phyloP scores from a whole-genome alignment of 2,797 vertebrate species.

The Xiphophorus birchmanni region DNA sequence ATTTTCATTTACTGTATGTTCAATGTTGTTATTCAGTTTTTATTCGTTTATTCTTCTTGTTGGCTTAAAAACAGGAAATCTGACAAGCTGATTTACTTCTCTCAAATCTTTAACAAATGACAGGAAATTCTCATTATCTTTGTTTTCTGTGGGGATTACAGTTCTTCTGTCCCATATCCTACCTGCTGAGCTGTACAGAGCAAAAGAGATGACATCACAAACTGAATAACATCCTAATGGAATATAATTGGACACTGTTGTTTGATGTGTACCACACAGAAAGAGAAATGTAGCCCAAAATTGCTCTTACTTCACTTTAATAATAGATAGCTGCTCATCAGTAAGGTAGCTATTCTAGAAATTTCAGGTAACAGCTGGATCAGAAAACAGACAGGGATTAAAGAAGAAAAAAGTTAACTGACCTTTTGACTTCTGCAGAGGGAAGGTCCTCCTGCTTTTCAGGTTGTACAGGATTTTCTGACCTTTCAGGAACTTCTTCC shows the following conservation, averaged over 20 bases:
- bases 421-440: slow-evolving; percentile 73
- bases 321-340: not conserved
- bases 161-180: not conserved
- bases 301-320: not conserved
- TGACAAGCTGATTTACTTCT: not conserved
- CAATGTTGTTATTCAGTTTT: not conserved
- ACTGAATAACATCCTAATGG: not conserved
- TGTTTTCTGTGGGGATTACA: not conserved
- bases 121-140: not conserved
- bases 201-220: not conserved
- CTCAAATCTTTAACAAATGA: not conserved
- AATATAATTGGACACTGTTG: not conserved
- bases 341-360: not conserved
- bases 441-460: slow-evolving; percentile 46
- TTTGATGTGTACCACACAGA: not conserved
- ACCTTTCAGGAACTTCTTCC: slow-evolving; percentile 36
- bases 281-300: not conserved
- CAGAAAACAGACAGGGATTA: not conserved
- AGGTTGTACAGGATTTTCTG: slow-evolving; percentile 38
- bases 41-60: not conserved
- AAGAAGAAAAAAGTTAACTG: not conserved
- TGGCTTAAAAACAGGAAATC: not conserved
- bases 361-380: not conserved
- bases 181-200: not conserved
- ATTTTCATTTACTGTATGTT: not conserved